Percentiles rank a stretch among this genome's conserved stretches.
Conservation (phyloP, 1,140 invertebrate genomes). For the Lasaia peninsularis region DNA sequence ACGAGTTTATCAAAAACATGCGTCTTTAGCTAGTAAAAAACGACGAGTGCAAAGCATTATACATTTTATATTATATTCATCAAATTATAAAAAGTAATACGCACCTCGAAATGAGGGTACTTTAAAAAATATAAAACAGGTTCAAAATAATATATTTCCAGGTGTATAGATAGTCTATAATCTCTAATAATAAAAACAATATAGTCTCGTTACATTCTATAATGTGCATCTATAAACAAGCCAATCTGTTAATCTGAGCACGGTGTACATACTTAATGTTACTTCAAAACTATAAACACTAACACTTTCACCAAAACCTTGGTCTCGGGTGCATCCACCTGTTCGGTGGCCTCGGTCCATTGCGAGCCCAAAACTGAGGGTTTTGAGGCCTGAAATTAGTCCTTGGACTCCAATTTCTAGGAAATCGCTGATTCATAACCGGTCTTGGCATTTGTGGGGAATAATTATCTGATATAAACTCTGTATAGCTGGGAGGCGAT, state of each 20-base stretch:
- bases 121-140: not conserved
- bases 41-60: too few species aligned
- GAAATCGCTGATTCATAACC: slow-evolving; percentile 50
- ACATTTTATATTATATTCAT: too few species aligned
- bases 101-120: not conserved
- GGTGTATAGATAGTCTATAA: not conserved
- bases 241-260: slow-evolving; percentile 1
- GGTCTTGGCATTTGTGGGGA: slow-evolving; percentile 34
- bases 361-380: slow-evolving; percentile 49
- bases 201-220: slow-evolving; percentile 13
- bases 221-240: slow-evolving; percentile 15
- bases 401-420: slow-evolving; percentile 56
- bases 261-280: slow-evolving; percentile 18
- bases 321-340: slow-evolving; percentile 53
- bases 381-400: slow-evolving; percentile 39
- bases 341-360: slow-evolving; percentile 40
- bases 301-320: slow-evolving; percentile 54
- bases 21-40: too few species aligned
- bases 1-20: too few species aligned
- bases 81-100: not conserved
- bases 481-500: slow-evolving; percentile 34
- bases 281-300: slow-evolving; percentile 4
- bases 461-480: slow-evolving; percentile 34
- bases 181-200: slow-evolving; percentile 18
- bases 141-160: not conserved